A percentile compares a stretch with the other conserved stretches of the same genome.
Evolutionary conservation across 2,113 vertebrate genomes (phyloP).

Genomic region (Sterna hirundo): DNA sequence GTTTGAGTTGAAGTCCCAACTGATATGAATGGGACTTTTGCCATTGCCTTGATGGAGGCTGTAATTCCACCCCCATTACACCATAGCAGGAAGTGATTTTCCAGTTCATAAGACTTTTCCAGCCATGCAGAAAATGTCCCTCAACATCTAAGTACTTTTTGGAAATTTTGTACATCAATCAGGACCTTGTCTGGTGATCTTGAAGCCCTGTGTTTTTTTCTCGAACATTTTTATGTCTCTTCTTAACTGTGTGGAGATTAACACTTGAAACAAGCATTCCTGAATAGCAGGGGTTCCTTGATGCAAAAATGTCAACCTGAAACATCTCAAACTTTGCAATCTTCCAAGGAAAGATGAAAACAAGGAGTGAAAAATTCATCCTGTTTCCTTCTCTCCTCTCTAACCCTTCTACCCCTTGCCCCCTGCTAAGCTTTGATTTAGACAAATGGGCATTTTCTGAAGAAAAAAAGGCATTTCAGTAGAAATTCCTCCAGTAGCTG

Average conservation of each 20-base stretch:
- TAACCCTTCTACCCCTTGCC: not conserved
- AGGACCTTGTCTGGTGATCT: not conserved
- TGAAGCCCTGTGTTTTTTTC: not conserved
- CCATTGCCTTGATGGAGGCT: not conserved
- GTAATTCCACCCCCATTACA: not conserved
- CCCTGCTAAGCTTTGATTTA: not conserved
- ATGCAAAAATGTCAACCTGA: not conserved
- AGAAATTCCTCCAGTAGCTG: not conserved
- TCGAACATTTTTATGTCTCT: not conserved
- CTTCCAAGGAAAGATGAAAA: not conserved
- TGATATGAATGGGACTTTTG: not conserved
- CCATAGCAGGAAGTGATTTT: not conserved
- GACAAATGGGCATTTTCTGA: not conserved
- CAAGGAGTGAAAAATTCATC: not conserved
- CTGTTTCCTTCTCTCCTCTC: not conserved
- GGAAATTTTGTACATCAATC: not conserved
- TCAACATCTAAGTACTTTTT: not conserved
- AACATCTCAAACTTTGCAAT: not conserved
- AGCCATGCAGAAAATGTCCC: not conserved
- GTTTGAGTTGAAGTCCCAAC: not conserved
- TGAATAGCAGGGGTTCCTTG: not conserved
- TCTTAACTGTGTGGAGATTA: not conserved
- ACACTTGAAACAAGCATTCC: not conserved
- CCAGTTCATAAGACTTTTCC: not conserved
- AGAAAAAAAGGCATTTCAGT: not conserved